Conservation (phyloP, 1,140 invertebrate species). For the Psix sp. region DNA sequence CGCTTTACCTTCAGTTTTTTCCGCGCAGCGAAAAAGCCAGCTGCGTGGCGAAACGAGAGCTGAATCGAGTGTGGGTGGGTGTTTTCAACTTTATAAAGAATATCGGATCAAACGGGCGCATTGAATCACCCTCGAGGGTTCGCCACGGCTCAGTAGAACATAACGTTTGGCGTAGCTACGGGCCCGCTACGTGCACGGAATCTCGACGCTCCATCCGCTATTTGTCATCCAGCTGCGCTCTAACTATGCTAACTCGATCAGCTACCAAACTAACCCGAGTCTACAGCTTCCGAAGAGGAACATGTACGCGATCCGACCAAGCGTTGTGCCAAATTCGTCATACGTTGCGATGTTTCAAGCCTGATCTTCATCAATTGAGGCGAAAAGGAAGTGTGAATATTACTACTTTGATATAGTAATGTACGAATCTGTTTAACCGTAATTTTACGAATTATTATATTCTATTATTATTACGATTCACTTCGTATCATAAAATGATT, state of each 20-base stretch:
- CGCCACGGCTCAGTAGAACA: constrained; percentile 35
- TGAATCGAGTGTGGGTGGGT: constrained; percentile 20
- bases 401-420: no score
- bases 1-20: constrained; percentile 49
- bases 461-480: no score
- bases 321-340: constrained; percentile 20
- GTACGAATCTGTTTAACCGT: no score
- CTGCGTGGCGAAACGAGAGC: constrained; percentile 20
- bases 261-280: constrained; percentile 65
- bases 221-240: constrained; percentile 68
- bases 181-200: constrained; percentile 66
- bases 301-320: constrained; percentile 4
- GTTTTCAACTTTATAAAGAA: constrained; percentile 70
- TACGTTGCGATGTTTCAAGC: no score
- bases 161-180: constrained; percentile 60
- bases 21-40: constrained; percentile 45
- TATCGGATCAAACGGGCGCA: constrained; percentile 70
- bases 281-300: constrained; percentile 20
- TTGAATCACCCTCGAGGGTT: constrained; percentile 68
- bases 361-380: no score
- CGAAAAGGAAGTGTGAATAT: no score
- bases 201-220: constrained; percentile 67
- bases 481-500: no score
- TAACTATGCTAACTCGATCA: constrained; percentile 70
- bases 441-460: no score